phyloP scores from a whole-genome alignment of 2,113 vertebrate species.

The Puntigrus tetrazona region DNA sequence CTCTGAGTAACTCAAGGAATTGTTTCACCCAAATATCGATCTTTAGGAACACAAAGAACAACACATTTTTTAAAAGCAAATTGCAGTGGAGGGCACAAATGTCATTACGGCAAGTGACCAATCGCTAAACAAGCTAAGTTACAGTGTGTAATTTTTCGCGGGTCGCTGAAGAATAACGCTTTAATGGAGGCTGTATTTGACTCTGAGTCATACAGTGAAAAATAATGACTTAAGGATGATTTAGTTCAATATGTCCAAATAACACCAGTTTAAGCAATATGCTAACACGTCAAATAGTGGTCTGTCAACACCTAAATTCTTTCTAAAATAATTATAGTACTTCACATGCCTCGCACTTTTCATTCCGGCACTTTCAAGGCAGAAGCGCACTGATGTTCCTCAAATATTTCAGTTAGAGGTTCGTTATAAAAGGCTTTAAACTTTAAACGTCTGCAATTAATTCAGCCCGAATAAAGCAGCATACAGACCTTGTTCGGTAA shows the following conservation, averaged over 20 bases:
- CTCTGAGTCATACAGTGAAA: neutral
- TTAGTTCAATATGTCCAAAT: neutral
- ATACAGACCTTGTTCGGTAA: neutral
- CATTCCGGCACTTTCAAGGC: neutral
- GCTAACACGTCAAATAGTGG: conserved; percentile 4
- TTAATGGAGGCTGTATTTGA: neutral
- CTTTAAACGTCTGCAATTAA: neutral
- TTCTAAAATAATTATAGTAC: neutral
- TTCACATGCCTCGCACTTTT: neutral
- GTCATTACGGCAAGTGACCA: conserved; percentile 18
- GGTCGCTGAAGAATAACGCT: neutral
- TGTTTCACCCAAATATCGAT: conserved; percentile 23
- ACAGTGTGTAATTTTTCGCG: neutral
- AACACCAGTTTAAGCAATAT: neutral
- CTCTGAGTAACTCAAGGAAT: conserved; percentile 20
- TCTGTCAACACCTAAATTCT: conserved; percentile 11
- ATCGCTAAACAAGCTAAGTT: neutral
- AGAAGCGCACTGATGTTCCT: neutral
- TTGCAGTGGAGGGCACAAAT: conserved; percentile 14
- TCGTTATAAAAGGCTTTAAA: neutral
- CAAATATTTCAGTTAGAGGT: neutral
- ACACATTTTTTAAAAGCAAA: neutral
- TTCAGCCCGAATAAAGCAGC: neutral
- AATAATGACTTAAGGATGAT: neutral
- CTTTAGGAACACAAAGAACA: conserved; percentile 17